Base-by-base conservation (phyloP, 2,888 invertebrate species). In the Eumacrocentrus americanus region DNA sequence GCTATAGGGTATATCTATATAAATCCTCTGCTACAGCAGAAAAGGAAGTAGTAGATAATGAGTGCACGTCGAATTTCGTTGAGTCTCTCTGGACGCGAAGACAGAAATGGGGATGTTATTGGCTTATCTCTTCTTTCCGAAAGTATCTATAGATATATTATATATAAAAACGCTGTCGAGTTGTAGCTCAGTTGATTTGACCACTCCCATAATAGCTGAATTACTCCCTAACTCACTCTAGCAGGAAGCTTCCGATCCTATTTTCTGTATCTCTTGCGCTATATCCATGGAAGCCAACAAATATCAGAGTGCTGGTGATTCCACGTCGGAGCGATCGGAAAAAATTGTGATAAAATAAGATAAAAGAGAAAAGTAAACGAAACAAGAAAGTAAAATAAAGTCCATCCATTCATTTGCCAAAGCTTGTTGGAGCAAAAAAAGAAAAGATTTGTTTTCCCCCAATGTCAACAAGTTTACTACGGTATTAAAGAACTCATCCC, bases 21-120 rank as follows among this genome's bases (percentile, higher is more conserved):
- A 29, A 23, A 23, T 12, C 46, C 25, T 11, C 14, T 14, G 34
- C 16, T 53, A 14, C 29, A 47, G n/a, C n/a, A n/a, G n/a, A n/a
- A 38, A 22, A 22, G 22, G 47, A 51, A 58, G 47, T 59, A 55
- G 58, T 62, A 47, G 60, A 64, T 66, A 66, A 66, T 67, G 63
- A 67, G 62, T 65, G 57, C 18, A 47, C 58, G 57, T 66, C 50
- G 50, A 52, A 40, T 29, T 50, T 38, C 40, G 16, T 50, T 40
- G 35, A 60, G 42, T 23, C 25, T 50, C 50, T 25, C 47, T 42
- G n/a, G 48, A 46, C 37, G 23, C 38, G 56, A 53, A 42, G 51
- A 67, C 64, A 66, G 69, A 71, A 70, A 73, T 68, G 66, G 66
- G 66, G 63, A 68, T 69, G 70, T 75, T 75, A 76, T 76, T 75